Evolutionary conservation across 2,113 vertebrate species (phyloP), one percentile per base, ranked within the genome.

Genomic region (Chionodraco myersi): DNA sequence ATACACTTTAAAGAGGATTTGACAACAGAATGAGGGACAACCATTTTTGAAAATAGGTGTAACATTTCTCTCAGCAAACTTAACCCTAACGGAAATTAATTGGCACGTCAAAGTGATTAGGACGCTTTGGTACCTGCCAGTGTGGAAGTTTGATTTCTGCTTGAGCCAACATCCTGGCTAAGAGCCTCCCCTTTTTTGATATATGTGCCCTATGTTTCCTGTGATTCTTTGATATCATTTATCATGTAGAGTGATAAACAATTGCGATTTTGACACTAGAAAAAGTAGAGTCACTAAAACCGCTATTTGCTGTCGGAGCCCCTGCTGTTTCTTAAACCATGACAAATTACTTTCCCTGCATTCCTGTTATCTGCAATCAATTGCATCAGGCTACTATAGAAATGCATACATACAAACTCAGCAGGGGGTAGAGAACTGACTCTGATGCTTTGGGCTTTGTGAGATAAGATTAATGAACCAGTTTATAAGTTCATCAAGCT

Each of bases 321-420:
- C 75, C 72, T 80, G 87, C 76, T 65, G 65, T 47, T 69, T 80
- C 51, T 61, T 7, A 79, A 82, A 64, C 72, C 73, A 61, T 78
- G 66, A 85, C 65, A 76, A 84, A 89, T 78, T 49, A 26, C 49
- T 63, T n/a, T 62, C 10, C 14, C 23, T 76, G 53, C 44, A n/a
- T 60, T 64, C 45, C 49, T 74, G 48, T 78, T 86, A 80, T 77
- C 49, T 80, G 45, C 36, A 67, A 75, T 73, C 79, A 75, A 58
- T 64, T 72, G 30, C 1, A 6, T 49, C 44, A 30, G 21, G 34
- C 34, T n/a, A 48, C 64, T 75, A 63, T 58, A 63, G 76, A 30
- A 76, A 54, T 58, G 45, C 26, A 72, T 75, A 66, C 72, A 67
- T 75, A 56, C 6, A 45, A n/a, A 41, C 75, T 47, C 79, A 69